Conservation (phyloP, 2,888 invertebrate genomes). For the Agrotis puta region DNA sequence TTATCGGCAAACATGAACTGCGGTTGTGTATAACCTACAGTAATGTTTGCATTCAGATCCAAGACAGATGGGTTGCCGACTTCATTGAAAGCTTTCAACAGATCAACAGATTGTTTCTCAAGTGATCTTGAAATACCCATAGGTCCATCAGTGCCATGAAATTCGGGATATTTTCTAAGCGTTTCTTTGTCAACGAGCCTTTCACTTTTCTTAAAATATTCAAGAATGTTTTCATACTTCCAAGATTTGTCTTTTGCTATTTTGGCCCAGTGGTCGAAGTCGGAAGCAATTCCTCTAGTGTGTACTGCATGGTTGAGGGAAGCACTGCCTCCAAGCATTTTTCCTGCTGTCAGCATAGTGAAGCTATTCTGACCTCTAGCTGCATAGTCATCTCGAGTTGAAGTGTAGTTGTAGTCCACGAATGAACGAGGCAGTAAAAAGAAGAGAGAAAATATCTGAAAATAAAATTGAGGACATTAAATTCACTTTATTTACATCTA, state of each 20-base stretch:
- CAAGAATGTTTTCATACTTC: slow-evolving; percentile 41
- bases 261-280: slow-evolving; percentile 45
- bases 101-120: slow-evolving; percentile 6
- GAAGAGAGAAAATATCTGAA: slow-evolving; percentile 26
- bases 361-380: slow-evolving; percentile 31
- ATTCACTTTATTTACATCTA: no score
- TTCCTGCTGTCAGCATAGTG: slow-evolving; percentile 45
- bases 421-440: slow-evolving; percentile 2
- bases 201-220: slow-evolving; percentile 48
- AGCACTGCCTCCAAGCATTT: slow-evolving; percentile 47
- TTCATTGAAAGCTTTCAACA: slow-evolving; percentile 53
- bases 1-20: slow-evolving; percentile 21
- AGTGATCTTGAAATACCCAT: slow-evolving; percentile 38
- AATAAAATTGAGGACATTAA: not conserved
- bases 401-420: slow-evolving; percentile 34
- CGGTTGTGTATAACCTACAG: slow-evolving; percentile 45
- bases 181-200: slow-evolving; percentile 22
- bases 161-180: slow-evolving; percentile 13
- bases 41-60: slow-evolving; percentile 43
- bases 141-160: slow-evolving; percentile 54
- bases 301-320: slow-evolving; percentile 42
- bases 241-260: slow-evolving; percentile 28
- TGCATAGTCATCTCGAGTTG: slow-evolving; percentile 25
- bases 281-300: slow-evolving; percentile 7
- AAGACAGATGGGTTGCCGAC: slow-evolving; percentile 40